A percentile compares a stretch with the other conserved stretches of the same genome.
Conservation (phyloP, 2,113 vertebrate species). For the Atherinomorus stipes region DNA sequence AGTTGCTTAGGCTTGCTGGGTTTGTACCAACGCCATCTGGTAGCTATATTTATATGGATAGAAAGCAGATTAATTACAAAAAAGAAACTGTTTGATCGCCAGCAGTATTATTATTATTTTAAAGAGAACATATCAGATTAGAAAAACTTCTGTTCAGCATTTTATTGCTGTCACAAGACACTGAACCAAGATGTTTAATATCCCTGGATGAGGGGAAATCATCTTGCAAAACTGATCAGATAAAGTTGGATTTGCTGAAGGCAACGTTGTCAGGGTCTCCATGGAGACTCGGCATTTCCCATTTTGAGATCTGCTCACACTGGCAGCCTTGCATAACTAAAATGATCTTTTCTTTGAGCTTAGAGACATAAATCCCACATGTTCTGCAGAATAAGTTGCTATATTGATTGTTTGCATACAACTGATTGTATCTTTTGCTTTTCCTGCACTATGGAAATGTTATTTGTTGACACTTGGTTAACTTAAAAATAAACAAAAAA, state of each 20-base stretch:
- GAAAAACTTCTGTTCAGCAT: too few species aligned
- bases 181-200: background rate
- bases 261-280: constrained; percentile 47
- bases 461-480: too few species aligned
- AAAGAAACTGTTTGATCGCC: too few species aligned
- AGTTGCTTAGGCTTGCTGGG: too few species aligned
- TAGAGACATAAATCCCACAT: background rate
- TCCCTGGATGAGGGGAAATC: constrained; percentile 11
- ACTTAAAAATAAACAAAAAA: too few species aligned
- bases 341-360: constrained; percentile 1
- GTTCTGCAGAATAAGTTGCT: background rate
- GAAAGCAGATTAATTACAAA: background rate
- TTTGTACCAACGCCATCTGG: too few species aligned
- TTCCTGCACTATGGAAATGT: too few species aligned
- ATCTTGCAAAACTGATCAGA: constrained; percentile 29
- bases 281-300: constrained; percentile 21
- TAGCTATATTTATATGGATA: background rate
- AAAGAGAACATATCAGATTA: too few species aligned
- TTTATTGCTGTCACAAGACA: too few species aligned
- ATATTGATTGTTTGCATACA: too few species aligned
- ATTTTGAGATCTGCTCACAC: background rate
- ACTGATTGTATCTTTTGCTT: too few species aligned
- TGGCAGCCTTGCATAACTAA: constrained; percentile 8
- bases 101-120: too few species aligned
- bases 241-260: constrained; percentile 39